A percentile compares a stretch with the other conserved stretches of the same genome.
phyloP scores from a whole-genome alignment of 2,797 vertebrate species.

The Characodon lateralis region DNA sequence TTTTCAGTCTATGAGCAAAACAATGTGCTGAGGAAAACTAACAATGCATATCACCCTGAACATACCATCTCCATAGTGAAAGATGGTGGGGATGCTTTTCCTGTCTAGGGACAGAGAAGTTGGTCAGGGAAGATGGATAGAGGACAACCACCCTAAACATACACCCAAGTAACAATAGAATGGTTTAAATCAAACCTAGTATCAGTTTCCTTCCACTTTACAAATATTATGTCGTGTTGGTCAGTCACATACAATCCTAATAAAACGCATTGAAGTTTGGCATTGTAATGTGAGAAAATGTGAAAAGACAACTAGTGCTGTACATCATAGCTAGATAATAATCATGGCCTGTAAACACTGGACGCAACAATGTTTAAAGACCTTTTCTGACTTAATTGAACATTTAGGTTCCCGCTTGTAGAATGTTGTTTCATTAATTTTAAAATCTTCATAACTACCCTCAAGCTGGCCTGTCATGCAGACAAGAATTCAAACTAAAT shows the following conservation, averaged over 20 bases:
- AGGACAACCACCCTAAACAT: too few species aligned
- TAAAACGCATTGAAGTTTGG: neutral
- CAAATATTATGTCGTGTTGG: too few species aligned
- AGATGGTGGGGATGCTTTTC: too few species aligned
- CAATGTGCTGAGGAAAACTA: too few species aligned
- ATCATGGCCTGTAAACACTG: neutral
- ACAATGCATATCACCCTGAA: too few species aligned
- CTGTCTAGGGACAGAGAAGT: too few species aligned
- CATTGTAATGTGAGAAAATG: neutral
- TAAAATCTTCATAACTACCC: conserved; percentile 17
- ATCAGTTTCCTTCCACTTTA: too few species aligned
- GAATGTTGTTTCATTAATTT: conserved; percentile 46
- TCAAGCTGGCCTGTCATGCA: conserved; percentile 20
- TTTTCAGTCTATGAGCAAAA: too few species aligned
- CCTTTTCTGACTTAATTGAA: conserved; percentile 17
- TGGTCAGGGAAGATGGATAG: too few species aligned
- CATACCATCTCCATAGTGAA: too few species aligned
- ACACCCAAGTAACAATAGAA: too few species aligned
- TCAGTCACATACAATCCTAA: neutral
- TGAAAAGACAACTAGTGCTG: neutral
- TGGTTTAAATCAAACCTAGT: too few species aligned
- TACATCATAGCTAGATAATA: neutral
- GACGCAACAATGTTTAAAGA: neutral
- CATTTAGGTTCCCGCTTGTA: conserved; percentile 26
- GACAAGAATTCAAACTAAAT: conserved; percentile 10